Conservation (phyloP, 1,140 invertebrate species). For the Drosophila nebulosa region DNA sequence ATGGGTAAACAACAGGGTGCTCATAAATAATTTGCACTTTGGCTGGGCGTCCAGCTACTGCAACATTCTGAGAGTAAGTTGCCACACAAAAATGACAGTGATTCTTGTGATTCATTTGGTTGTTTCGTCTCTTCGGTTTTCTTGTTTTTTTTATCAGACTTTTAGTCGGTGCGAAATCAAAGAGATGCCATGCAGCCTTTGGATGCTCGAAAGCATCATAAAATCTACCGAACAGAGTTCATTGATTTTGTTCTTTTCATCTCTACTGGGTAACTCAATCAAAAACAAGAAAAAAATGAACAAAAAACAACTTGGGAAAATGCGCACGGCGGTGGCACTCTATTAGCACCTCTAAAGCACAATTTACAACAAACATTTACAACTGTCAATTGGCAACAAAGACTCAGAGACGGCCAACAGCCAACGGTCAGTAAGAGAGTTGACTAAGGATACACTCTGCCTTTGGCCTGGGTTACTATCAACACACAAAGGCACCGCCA, state of each 20-base stretch:
- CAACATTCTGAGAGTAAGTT: conserved; percentile 24
- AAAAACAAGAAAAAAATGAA: conserved; percentile 23
- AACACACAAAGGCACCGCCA: conserved; percentile 63
- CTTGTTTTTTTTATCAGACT: background rate
- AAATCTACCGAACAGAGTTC: conserved; percentile 60
- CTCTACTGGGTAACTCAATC: conserved; percentile 65
- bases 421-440: conserved; percentile 9
- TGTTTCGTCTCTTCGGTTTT: background rate
- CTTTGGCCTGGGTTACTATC: background rate
- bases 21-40: conserved; percentile 71
- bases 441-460: conserved; percentile 62
- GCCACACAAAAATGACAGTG: conserved; percentile 33
- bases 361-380: conserved; percentile 80
- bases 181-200: conserved; percentile 37
- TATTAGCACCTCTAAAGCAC: conserved; percentile 80
- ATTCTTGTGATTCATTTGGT: conserved; percentile 67
- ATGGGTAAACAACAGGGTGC: conserved; percentile 51
- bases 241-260: conserved; percentile 65
- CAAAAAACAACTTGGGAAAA: conserved; percentile 51
- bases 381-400: conserved; percentile 80
- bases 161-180: conserved; percentile 68
- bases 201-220: conserved; percentile 64
- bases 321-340: conserved; percentile 77
- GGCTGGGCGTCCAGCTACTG: conserved; percentile 39
- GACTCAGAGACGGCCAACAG: conserved; percentile 10